Evolutionary conservation across 35 echinoderm and acorn worm genomes (phyloP).

Genomic region (Lytechinus pictus): DNA sequence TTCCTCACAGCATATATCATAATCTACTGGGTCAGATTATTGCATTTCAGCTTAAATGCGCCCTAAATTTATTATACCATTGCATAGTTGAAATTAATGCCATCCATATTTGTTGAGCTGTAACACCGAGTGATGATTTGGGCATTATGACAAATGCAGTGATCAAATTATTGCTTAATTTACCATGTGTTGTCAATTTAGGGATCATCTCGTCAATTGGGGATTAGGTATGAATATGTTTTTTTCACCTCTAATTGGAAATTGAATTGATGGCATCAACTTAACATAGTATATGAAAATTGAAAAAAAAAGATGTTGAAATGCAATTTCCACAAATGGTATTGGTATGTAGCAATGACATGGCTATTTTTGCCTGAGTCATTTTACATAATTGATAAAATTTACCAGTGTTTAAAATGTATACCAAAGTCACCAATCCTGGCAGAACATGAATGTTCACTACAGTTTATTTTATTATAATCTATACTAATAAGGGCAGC

Average conservation of each 20-base stretch:
- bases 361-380: too few relatives aligned
- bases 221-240: not conserved
- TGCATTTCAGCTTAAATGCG: not conserved
- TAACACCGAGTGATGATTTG: too few relatives aligned
- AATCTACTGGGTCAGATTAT: not conserved
- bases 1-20: not conserved
- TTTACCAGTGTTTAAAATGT: too few relatives aligned
- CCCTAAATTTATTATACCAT: not conserved
- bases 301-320: too few relatives aligned
- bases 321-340: too few relatives aligned
- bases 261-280: too few relatives aligned
- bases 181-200: not conserved
- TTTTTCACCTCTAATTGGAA: not conserved
- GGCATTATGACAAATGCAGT: not conserved
- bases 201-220: not conserved
- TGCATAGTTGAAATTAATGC: not conserved
- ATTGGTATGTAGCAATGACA: too few relatives aligned
- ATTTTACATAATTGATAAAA: too few relatives aligned
- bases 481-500: not conserved
- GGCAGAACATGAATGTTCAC: not conserved
- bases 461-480: not conserved
- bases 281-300: too few relatives aligned
- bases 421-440: too few relatives aligned
- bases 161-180: not conserved
- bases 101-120: not conserved